These are phyloP conservation scores for Pterois miles DNA, from an alignment of 2,797 vertebrate species.

Conservation along the genomic window DNA sequence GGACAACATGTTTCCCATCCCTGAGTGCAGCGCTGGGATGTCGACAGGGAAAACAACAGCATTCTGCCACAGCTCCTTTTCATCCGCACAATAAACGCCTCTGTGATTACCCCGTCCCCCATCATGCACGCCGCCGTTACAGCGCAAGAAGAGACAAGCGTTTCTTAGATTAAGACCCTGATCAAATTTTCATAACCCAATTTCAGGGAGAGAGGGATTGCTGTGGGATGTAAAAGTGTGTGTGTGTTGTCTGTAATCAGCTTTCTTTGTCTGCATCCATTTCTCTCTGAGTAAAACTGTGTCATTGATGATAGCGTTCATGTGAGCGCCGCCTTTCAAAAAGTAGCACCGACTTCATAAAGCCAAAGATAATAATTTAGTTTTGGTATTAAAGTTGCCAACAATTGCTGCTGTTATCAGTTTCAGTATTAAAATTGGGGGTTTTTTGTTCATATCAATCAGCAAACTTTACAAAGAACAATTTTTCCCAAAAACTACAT, in stretches of 20 bases:
- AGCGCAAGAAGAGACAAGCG: slow-evolving; percentile 37
- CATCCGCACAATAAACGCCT: slow-evolving; percentile 52
- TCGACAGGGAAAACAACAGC: slow-evolving; percentile 53
- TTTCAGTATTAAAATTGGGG: not conserved
- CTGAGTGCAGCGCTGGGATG: not conserved
- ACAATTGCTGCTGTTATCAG: not conserved
- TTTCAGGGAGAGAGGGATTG: slow-evolving; percentile 37
- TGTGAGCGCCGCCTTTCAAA: not conserved
- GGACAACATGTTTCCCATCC: not conserved
- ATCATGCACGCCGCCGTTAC: slow-evolving; percentile 38
- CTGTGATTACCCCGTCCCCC: slow-evolving; percentile 54
- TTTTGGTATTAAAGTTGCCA: not conserved
- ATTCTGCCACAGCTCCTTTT: slow-evolving; percentile 40
- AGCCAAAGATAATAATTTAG: slow-evolving; percentile 1
- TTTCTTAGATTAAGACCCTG: slow-evolving; percentile 69
- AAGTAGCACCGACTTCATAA: not conserved
- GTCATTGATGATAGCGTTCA: not conserved
- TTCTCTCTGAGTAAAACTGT: slow-evolving; percentile 28
- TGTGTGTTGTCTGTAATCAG: slow-evolving; percentile 38
- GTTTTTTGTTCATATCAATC: not conserved
- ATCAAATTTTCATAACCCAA: slow-evolving; percentile 75
- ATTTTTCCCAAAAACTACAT: not conserved
- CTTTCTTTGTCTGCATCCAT: slow-evolving; percentile 46
- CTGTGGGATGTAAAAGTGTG: slow-evolving; percentile 17
- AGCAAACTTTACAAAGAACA: not conserved